A percentile compares a stretch with the other conserved stretches of the same genome.
phyloP scores from a whole-genome alignment of 2,888 invertebrate genomes.

The Falcaria lacertinaria region DNA sequence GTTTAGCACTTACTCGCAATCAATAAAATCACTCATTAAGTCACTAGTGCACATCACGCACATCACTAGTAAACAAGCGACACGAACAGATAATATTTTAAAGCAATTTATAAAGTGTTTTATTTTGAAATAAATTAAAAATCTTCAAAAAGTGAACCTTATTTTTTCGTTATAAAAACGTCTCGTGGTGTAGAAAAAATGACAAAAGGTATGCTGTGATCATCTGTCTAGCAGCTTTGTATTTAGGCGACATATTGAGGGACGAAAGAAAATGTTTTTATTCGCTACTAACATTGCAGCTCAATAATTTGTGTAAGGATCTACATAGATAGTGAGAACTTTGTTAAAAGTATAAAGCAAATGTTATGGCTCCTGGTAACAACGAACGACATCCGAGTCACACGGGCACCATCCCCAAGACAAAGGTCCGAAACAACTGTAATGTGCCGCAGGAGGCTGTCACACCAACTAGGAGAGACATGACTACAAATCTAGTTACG shows the following conservation, averaged over 20 bases:
- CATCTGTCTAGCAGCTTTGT: no score
- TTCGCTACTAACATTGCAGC: background rate
- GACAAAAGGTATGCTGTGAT: no score
- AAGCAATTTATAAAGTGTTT: no score
- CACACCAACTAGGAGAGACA: constrained; percentile 80
- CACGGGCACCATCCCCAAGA: constrained; percentile 85
- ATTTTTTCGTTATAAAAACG: no score
- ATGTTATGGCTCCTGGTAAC: constrained; percentile 76
- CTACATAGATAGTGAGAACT: constrained; percentile 23
- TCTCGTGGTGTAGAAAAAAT: no score
- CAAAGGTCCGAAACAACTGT: constrained; percentile 80
- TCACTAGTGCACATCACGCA: no score
- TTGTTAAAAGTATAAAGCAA: constrained; percentile 32
- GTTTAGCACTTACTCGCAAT: no score
- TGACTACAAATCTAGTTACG: constrained; percentile 74
- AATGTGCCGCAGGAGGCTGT: constrained; percentile 81
- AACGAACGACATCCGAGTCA: constrained; percentile 72
- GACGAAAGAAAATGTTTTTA: background rate
- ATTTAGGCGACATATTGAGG: background rate
- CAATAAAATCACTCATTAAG: no score
- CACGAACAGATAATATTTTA: no score
- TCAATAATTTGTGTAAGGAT: constrained; percentile 9
- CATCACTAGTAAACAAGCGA: no score
- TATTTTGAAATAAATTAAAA: no score
- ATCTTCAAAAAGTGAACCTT: no score